phyloP scores from a whole-genome alignment of 2,113 vertebrate species.

The Lamprologus callipterus region DNA sequence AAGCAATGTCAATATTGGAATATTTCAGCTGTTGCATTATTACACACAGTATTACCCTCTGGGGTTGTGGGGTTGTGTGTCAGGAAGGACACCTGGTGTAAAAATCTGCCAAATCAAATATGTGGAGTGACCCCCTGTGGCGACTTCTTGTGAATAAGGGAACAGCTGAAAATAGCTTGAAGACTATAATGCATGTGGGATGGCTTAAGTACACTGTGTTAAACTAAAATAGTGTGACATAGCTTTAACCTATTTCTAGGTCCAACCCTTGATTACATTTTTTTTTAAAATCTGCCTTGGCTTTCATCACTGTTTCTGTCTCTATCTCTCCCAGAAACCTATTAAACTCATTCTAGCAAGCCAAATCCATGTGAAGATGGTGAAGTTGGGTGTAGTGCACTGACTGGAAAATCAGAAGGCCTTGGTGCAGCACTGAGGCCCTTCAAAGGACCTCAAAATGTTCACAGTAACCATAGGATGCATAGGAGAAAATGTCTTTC shows the following conservation, averaged over 20 bases:
- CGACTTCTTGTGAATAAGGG: not conserved
- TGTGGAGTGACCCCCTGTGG: not conserved
- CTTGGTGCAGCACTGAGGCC: not conserved
- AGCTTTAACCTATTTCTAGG: not conserved
- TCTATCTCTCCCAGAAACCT: not conserved
- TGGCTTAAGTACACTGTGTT: not conserved
- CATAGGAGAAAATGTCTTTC: not conserved
- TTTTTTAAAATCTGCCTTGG: not conserved
- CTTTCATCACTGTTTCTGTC: not conserved
- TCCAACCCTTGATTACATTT: not conserved
- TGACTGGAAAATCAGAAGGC: not conserved
- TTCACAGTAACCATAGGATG: not conserved
- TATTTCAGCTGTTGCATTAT: not conserved
- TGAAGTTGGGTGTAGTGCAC: not conserved
- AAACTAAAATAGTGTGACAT: not conserved
- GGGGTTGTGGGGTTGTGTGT: not conserved
- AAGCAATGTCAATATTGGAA: not conserved
- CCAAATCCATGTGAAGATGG: not conserved
- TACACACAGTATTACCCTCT: not conserved
- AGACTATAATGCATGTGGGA: not conserved
- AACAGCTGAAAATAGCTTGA: not conserved
- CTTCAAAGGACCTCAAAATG: not conserved
- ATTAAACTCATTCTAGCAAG: not conserved
- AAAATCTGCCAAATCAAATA: not conserved
- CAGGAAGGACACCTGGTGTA: not conserved